phyloP scores from a whole-genome alignment of 2,797 vertebrate species.

The Sebastes taczanowskii region DNA sequence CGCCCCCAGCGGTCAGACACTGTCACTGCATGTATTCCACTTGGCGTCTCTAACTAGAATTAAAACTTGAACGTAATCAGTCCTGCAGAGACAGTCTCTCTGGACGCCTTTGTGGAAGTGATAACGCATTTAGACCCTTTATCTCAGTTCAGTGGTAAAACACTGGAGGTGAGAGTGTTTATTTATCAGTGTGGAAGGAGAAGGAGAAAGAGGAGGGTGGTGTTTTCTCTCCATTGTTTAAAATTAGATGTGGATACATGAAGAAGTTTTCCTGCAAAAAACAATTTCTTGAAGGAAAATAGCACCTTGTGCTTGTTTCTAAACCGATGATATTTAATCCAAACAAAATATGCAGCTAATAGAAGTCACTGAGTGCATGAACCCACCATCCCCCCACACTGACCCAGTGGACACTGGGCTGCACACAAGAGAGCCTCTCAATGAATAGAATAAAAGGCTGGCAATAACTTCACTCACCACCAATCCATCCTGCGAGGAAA shows the following conservation, averaged over 20 bases:
- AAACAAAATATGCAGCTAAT: background rate
- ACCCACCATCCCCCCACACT: background rate
- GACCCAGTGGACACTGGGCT: background rate
- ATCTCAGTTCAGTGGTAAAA: background rate
- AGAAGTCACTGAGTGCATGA: background rate
- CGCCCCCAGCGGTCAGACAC: slow-evolving; percentile 5
- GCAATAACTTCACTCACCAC: slow-evolving; percentile 80
- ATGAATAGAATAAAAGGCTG: too few species aligned
- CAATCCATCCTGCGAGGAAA: slow-evolving; percentile 92
- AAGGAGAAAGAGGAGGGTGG: too few species aligned
- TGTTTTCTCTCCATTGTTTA: slow-evolving; percentile 23
- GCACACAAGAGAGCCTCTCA: too few species aligned
- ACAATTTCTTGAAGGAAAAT: accelerated
- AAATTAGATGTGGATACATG: background rate
- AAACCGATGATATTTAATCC: background rate
- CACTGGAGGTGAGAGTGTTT: background rate
- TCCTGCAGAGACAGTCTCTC: background rate
- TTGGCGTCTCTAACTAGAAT: background rate
- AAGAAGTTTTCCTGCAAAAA: background rate
- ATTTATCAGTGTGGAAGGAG: background rate
- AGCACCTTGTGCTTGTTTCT: background rate
- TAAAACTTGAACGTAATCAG: background rate
- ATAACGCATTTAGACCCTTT: too few species aligned
- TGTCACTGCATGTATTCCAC: accelerated
- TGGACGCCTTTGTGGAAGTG: accelerated